These are phyloP conservation scores for Pitangus sulphuratus DNA, from an alignment of 2,797 vertebrate species.

Conservation along the genomic window DNA sequence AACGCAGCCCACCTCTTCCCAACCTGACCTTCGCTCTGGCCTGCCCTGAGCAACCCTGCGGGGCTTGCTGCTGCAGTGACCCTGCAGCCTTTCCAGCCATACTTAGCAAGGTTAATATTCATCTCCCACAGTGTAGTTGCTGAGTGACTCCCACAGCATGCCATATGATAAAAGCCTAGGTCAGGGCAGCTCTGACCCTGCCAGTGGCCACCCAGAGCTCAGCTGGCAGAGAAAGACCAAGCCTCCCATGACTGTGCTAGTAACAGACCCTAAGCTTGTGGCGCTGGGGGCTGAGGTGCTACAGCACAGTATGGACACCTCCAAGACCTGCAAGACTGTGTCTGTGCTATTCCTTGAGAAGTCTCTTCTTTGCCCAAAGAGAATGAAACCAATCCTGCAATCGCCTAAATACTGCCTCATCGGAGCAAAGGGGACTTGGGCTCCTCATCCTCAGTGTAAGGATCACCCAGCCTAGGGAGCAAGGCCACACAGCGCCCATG, in stretches of 20 bases:
- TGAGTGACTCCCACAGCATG: not conserved
- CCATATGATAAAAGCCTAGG: not conserved
- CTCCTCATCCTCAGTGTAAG: fast-evolving
- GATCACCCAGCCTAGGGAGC: not conserved
- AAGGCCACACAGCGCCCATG: not conserved
- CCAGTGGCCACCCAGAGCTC: not conserved
- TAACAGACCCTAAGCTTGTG: not conserved
- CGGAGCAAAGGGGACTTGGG: not conserved
- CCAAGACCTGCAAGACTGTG: not conserved
- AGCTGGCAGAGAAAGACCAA: not conserved
- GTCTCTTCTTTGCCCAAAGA: not conserved
- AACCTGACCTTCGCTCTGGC: fast-evolving
- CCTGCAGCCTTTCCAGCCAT: not conserved
- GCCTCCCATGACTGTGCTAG: fast-evolving
- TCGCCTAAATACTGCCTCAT: not conserved
- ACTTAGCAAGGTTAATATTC: not conserved
- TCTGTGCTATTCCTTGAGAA: not conserved
- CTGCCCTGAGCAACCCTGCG: fast-evolving
- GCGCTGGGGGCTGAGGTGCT: not conserved
- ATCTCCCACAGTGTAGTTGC: not conserved
- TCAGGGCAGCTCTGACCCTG: not conserved
- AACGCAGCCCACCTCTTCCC: not conserved
- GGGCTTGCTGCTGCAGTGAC: not conserved
- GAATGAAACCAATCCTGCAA: fast-evolving
- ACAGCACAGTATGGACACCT: not conserved